Evolutionary conservation across 2,113 vertebrate species (phyloP).

Genomic region (Alaudala cheleensis): DNA sequence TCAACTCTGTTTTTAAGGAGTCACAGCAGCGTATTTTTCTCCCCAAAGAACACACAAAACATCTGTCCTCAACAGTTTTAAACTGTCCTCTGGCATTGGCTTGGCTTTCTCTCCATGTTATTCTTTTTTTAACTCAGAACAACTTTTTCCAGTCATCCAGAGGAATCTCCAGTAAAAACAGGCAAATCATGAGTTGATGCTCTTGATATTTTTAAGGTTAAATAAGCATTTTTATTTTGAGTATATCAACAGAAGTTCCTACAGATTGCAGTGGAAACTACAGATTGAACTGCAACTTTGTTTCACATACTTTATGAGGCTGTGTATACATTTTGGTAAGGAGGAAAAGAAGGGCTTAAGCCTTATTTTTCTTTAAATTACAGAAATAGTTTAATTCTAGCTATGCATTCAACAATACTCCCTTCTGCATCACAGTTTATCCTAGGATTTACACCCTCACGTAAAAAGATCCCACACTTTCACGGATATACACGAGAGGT

Average conservation of each 20-base stretch:
- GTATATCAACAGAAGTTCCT: neutral
- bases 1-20: neutral
- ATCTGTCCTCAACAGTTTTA: slow-evolving; percentile 35
- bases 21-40: neutral
- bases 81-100: slow-evolving; percentile 15
- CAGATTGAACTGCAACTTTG: neutral
- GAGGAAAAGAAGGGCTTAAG: neutral
- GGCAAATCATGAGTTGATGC: slow-evolving; percentile 31
- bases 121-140: slow-evolving; percentile 58
- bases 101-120: slow-evolving; percentile 18
- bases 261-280: neutral
- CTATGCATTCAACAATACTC: neutral
- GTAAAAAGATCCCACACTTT: neutral
- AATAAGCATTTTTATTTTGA: slow-evolving; percentile 49
- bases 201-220: slow-evolving; percentile 54
- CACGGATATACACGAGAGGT: neutral
- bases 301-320: neutral
- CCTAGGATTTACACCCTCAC: neutral
- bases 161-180: slow-evolving; percentile 64
- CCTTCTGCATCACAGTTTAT: neutral
- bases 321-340: neutral
- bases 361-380: neutral
- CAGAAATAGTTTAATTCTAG: neutral
- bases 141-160: slow-evolving; percentile 57
- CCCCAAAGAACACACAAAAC: neutral